A percentile compares a stretch with the other conserved stretches of the same genome.
Conservation (phyloP, 2,888 invertebrate species). For the Aricia artaxerxes region DNA sequence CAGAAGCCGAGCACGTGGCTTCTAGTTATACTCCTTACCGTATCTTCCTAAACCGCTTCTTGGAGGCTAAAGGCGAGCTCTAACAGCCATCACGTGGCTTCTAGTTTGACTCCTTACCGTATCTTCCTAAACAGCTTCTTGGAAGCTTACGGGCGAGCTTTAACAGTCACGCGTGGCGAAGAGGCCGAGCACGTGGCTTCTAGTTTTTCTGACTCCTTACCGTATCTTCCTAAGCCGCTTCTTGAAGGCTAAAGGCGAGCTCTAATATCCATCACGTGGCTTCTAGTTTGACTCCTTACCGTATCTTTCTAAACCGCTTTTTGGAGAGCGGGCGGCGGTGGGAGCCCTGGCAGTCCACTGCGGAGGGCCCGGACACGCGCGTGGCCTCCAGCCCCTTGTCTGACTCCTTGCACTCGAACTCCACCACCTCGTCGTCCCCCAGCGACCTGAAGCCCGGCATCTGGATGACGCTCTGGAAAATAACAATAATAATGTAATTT, state of each 20-base stretch:
- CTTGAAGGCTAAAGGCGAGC: constrained; percentile 90
- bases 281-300: constrained; percentile 80
- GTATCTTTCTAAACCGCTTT: constrained; percentile 91
- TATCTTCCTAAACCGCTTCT: constrained; percentile 92
- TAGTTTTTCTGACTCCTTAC: constrained; percentile 58
- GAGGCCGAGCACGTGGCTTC: constrained; percentile 59
- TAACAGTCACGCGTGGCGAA: constrained; percentile 71
- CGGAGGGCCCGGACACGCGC: constrained; percentile 88
- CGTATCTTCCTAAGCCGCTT: constrained; percentile 92
- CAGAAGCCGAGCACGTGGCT: constrained; percentile 77
- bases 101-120: constrained; percentile 82
- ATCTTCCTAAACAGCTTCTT: constrained; percentile 92
- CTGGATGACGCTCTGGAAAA: constrained; percentile 90
- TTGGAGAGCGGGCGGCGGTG: constrained; percentile 89
- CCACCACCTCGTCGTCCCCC: constrained; percentile 93
- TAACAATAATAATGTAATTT: not conserved
- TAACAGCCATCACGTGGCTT: constrained; percentile 88
- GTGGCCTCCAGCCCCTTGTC: constrained; percentile 94
- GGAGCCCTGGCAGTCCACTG: constrained; percentile 90
- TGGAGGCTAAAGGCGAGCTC: constrained; percentile 90
- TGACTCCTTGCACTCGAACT: constrained; percentile 91
- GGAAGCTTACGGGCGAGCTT: constrained; percentile 87
- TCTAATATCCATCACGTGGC: constrained; percentile 87
- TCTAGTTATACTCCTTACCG: constrained; percentile 74
- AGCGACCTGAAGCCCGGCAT: constrained; percentile 94